Evolutionary conservation across 2,113 vertebrate genomes (phyloP).

Genomic region (Thryonomys swinderianus): DNA sequence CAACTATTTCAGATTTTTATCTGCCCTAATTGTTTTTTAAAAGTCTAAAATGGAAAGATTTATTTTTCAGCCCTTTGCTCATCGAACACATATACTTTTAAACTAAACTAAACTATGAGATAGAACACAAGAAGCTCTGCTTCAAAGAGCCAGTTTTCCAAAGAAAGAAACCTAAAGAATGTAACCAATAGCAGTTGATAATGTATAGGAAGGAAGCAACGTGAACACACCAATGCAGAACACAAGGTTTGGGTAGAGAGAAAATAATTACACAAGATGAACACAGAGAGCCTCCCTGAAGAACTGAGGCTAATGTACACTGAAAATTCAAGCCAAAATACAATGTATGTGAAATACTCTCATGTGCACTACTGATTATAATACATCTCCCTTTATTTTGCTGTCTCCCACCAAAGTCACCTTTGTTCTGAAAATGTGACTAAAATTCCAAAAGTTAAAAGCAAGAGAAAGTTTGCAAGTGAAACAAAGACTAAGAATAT

Average conservation of each 20-base stretch:
- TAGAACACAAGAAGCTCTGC: not conserved
- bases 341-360: slow-evolving; percentile 8
- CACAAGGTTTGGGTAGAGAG: not conserved
- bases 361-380: not conserved
- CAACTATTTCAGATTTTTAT: not conserved
- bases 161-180: not conserved
- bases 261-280: not conserved
- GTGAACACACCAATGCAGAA: not conserved
- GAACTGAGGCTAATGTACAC: not conserved
- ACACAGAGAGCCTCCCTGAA: not conserved
- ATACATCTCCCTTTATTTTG: not conserved
- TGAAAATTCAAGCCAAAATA: slow-evolving; percentile 44
- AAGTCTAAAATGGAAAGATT: not conserved
- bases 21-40: not conserved
- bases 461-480: slow-evolving; percentile 58
- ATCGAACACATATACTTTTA: not conserved
- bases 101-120: not conserved
- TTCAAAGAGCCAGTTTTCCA: not conserved
- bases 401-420: slow-evolving; percentile 40
- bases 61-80: not conserved
- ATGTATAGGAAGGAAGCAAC: not conserved
- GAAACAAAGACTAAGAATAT: slow-evolving; percentile 62
- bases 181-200: not conserved
- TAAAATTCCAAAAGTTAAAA: slow-evolving; percentile 55
- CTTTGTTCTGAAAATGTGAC: slow-evolving; percentile 59